These are phyloP conservation scores for Vicugna pacos DNA, from an alignment of 2,113 vertebrate species.

Conservation along the genomic window DNA sequence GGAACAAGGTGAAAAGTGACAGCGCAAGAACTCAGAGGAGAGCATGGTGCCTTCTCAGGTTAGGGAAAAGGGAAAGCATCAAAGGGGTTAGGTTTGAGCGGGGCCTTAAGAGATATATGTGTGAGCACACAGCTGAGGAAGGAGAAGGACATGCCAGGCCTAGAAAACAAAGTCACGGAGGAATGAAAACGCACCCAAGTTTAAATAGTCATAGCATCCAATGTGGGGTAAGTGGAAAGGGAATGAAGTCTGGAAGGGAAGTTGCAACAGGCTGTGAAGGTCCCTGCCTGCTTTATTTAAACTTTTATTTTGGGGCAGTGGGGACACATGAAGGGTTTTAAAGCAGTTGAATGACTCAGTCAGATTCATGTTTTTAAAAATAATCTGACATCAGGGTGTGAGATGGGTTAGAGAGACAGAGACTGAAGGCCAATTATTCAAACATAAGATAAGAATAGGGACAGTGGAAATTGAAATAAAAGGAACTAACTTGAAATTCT, in stretches of 20 bases:
- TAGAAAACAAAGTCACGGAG: background rate
- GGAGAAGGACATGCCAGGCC: background rate
- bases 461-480: background rate
- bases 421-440: background rate
- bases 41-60: background rate
- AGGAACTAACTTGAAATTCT: conserved; percentile 15
- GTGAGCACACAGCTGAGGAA: background rate
- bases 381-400: conserved; percentile 38
- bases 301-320: background rate
- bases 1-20: background rate
- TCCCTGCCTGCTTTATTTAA: background rate
- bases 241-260: background rate
- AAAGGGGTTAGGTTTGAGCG: background rate
- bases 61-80: background rate
- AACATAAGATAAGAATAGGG: background rate
- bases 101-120: background rate
- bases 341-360: conserved; percentile 49
- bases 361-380: conserved; percentile 43
- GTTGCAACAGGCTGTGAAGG: background rate
- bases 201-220: background rate
- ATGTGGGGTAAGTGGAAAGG: background rate
- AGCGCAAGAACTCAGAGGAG: background rate
- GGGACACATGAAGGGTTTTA: background rate
- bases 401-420: background rate
- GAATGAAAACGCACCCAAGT: background rate